Evolutionary conservation across 53 echinoderm and acorn worm genomes (phyloP), one percentile per base, ranked within the genome.

Genomic region (Stichopus horrens): DNA sequence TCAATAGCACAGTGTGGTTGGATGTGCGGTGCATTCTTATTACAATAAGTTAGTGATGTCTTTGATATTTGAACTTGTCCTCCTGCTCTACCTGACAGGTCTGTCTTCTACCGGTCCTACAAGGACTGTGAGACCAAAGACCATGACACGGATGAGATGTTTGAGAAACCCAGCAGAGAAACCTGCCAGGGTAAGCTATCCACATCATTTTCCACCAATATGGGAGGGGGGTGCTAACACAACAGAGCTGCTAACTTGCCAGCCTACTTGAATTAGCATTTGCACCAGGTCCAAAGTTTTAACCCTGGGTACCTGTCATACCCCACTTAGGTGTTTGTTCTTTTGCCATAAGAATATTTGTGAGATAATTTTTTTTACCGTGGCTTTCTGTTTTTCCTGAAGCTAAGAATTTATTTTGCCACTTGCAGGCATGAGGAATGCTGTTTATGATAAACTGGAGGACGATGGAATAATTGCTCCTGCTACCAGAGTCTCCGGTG

Each of bases 391-490:
- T 0, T 37, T 37, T 37, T 37, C 37, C 2, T 37, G 37, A 37
- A 37, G 37, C 37, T 37, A 37, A 37, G 37, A 37, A 37, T 37
- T 67, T 54, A 54, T 75, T 14, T 84, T 80, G 54, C 9, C 53
- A 19, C 14, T 59, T 9, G 37, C 51, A 97, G 97, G 97, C 5
- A 97, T 97, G 97, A 91, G 97, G 20, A 90, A 94, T 52, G 95
- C 97, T 20, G 95, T 95, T 37, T 97, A 97, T 88, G 97, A 97
- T 74, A 97, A 97, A 74, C 89, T 97, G 21, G 97, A 97, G 37
- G 95, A 97, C 80, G 97, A 97, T 90, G 97, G 97, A 23, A 94
- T 97, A 86, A 97, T 97, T 21, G 94, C 97, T 54, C 97, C 97
- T 2, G 97, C 95, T 18, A 79, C 90, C 53, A 86, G 97, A 52